Evolutionary conservation across 2,113 vertebrate genomes (phyloP).

Genomic region (Lathamus discolor): DNA sequence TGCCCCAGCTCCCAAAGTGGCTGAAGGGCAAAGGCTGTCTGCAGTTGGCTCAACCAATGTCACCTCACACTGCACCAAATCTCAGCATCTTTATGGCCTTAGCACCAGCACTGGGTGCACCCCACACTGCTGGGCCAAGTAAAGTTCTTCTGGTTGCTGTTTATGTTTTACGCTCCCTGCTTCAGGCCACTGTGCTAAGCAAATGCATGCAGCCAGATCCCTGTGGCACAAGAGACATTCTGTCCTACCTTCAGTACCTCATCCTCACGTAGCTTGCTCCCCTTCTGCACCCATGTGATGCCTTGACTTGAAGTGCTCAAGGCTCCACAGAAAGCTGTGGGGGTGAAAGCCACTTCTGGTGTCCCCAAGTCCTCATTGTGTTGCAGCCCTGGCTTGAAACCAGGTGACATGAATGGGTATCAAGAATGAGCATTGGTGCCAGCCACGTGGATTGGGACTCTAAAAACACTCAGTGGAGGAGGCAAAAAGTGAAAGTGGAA

Average conservation of each 20-base stretch:
- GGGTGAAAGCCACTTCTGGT: background rate
- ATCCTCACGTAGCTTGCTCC: accelerated
- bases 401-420: accelerated
- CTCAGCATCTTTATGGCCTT: accelerated
- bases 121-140: background rate
- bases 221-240: background rate
- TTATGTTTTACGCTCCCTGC: background rate
- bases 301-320: background rate
- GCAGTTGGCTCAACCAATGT: background rate
- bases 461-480: background rate
- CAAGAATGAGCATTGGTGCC: accelerated
- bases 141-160: background rate
- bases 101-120: accelerated
- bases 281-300: accelerated
- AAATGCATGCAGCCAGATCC: background rate
- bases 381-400: background rate
- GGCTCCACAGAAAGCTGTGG: background rate
- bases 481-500: background rate
- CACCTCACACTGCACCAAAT: background rate
- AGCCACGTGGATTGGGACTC: background rate
- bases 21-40: background rate
- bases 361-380: background rate
- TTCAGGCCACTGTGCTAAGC: background rate
- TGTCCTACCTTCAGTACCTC: background rate
- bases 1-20: background rate